phyloP scores from a whole-genome alignment of 2,888 invertebrate genomes.

The Temnothorax ravouxi region DNA sequence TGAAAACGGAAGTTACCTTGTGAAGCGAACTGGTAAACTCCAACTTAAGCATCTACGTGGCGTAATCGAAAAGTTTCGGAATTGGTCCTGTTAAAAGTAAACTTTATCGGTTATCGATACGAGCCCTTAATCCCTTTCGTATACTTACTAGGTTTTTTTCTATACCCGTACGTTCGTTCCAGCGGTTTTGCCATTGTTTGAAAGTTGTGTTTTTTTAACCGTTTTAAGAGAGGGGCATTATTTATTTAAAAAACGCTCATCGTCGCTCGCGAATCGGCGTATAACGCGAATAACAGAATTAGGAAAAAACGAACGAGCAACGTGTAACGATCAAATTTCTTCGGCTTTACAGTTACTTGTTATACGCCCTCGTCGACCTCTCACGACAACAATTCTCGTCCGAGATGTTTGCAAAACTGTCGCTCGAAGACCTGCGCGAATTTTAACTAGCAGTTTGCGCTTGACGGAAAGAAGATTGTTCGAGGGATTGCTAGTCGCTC shows the following conservation, averaged over 20 bases:
- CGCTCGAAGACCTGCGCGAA: constrained; percentile 20
- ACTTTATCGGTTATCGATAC: constrained; percentile 29
- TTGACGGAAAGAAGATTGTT: constrained; percentile 41
- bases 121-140: neutral
- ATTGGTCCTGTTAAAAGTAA: constrained; percentile 18
- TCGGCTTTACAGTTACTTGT: neutral
- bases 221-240: neutral
- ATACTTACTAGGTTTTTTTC: neutral
- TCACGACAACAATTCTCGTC: neutral
- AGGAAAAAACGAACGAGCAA: neutral
- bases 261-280: neutral
- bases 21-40: neutral
- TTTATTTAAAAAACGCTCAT: neutral
- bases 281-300: neutral
- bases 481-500: constrained; percentile 21
- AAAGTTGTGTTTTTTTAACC: constrained; percentile 8
- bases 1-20: neutral
- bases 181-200: neutral
- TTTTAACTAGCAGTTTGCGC: constrained; percentile 49
- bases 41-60: constrained; percentile 4
- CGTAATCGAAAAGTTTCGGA: constrained; percentile 35
- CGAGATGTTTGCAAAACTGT: constrained; percentile 19
- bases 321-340: neutral
- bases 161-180: neutral
- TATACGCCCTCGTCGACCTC: neutral